Percentiles rank a stretch among this genome's conserved stretches.
Evolutionary conservation across 1,140 invertebrate species (phyloP).

Genomic region (Chionoecetes opilio): DNA sequence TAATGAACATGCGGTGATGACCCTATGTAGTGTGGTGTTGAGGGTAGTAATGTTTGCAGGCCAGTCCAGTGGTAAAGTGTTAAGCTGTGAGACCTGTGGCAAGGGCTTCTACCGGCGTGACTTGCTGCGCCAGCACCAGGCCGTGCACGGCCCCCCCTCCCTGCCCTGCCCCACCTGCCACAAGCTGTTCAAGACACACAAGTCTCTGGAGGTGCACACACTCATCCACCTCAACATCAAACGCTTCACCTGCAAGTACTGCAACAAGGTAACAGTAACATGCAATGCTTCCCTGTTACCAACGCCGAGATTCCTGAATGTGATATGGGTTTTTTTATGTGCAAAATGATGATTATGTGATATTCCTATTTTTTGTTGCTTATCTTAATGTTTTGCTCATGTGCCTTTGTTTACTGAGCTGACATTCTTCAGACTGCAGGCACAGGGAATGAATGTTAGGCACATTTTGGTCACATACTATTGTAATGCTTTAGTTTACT

Average conservation of each 20-base stretch:
- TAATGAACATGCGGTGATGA: too few relatives aligned
- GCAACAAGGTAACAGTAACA: constrained; percentile 56
- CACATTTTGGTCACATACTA: too few relatives aligned
- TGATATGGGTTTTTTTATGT: too few relatives aligned
- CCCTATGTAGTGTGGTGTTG: too few relatives aligned
- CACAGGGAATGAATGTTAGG: too few relatives aligned
- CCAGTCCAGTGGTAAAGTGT: constrained; percentile 33
- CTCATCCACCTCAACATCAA: constrained; percentile 63
- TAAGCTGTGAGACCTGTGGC: constrained; percentile 67
- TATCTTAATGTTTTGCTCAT: too few relatives aligned
- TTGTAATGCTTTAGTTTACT: too few relatives aligned
- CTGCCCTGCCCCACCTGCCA: constrained; percentile 69
- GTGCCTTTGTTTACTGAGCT: too few relatives aligned
- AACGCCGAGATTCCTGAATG: too few relatives aligned
- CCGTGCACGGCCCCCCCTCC: constrained; percentile 58
- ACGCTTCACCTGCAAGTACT: constrained; percentile 68
- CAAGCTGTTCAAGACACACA: constrained; percentile 66
- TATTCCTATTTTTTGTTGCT: too few relatives aligned
- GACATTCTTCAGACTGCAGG: too few relatives aligned
- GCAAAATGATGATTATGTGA: too few relatives aligned
- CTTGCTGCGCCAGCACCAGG: constrained; percentile 56
- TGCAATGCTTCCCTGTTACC: not conserved
- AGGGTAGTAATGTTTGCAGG: not conserved
- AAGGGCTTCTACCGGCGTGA: constrained; percentile 65
- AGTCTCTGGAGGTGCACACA: constrained; percentile 62